These are phyloP conservation scores for Kryptopterus vitreolus DNA, from an alignment of 2,797 vertebrate species.

Conservation along the genomic window DNA sequence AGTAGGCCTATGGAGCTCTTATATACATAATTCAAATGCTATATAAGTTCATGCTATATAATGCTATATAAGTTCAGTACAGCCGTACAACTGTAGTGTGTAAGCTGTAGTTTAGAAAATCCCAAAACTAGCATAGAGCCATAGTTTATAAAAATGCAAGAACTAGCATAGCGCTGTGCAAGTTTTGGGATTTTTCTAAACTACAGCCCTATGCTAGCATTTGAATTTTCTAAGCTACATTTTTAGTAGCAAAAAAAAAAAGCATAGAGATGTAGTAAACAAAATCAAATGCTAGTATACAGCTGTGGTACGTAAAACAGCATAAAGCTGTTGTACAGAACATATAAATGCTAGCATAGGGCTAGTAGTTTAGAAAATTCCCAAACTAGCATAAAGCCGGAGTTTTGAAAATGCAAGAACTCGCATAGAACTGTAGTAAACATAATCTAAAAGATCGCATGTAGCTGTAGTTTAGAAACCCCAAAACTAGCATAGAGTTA, in stretches of 20 bases:
- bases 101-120: neutral
- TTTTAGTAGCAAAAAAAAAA: neutral
- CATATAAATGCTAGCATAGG: neutral
- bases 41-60: too few relatives aligned
- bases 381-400: neutral
- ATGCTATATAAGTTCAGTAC: too few relatives aligned
- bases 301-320: too few relatives aligned
- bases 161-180: neutral
- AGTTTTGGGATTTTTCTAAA: too few relatives aligned
- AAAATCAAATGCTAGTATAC: too few relatives aligned
- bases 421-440: neutral
- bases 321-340: neutral
- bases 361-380: neutral
- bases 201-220: too few relatives aligned
- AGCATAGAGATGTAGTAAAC: neutral
- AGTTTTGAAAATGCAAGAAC: neutral
- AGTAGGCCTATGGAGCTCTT: neutral
- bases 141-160: neutral
- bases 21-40: neutral
- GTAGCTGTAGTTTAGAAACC: too few relatives aligned
- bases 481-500: too few relatives aligned
- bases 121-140: neutral
- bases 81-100: too few relatives aligned
- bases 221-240: too few relatives aligned
- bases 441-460: too few relatives aligned